Evolutionary conservation across 2,113 vertebrate genomes (phyloP), one percentile per base, ranked within the genome.

Genomic region (Gobio gobio): DNA sequence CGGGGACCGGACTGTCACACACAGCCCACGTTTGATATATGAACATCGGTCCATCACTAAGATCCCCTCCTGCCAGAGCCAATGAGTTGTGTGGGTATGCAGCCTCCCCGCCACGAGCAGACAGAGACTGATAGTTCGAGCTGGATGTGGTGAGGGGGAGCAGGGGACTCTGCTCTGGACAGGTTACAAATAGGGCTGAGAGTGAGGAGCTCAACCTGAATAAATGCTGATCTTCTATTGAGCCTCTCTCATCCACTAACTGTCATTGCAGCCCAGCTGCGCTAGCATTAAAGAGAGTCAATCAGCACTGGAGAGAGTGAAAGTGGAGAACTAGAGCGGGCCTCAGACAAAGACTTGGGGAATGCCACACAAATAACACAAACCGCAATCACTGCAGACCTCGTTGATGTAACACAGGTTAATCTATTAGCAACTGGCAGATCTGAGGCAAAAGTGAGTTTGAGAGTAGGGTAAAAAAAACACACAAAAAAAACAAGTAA

Each of bases 171-270:
- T 87, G 89, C 90, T 92, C 93, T 89, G 92, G 94, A 94, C 93
- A 94, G 93, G 92, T 95, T 94, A 95, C 94, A 95, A 94, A 95
- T 94, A 94, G 93, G 93, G 91, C 89, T 86, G 92, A 93, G 91
- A 90, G 88, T 87, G 88, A 92, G 89, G 89, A 92, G 92, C 91
- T 91, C 92, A 92, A 90, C 89, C 89, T 86, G 93, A 93, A 94
- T 92, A 93, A 92, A 93, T 93, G 91, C 93, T 92, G 91, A 92
- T 92, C 89, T 91, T 93, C 91, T 87, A 90, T 86, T 90, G 91
- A 93, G 91, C 89, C 89, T 87, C 26, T 66, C 92, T 93, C 92
- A 93, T 92, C 91, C 91, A 87, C 91, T 91, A 93, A 92, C 91
- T 93, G 93, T 93, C 93, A 92, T 87, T 87, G 90, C 89, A 85